A percentile compares a stretch with the other conserved stretches of the same genome.
These are phyloP conservation scores for Habrosyne pyritoides DNA, from an alignment of 2,888 invertebrate species.

Conservation along the genomic window DNA sequence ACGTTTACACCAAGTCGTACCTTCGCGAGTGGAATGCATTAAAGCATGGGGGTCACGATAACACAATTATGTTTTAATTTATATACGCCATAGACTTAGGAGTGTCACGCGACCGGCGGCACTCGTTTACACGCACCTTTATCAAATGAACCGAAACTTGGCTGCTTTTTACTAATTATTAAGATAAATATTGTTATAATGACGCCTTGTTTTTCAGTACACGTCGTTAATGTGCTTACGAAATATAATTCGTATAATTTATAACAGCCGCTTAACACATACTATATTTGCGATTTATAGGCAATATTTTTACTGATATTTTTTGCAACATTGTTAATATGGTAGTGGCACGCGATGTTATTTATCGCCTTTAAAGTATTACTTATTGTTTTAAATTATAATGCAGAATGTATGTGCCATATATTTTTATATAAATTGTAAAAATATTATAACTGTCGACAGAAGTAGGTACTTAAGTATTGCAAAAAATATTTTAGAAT, in stretches of 20 bases:
- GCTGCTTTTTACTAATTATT: conserved; percentile 80
- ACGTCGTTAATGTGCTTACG: conserved; percentile 62
- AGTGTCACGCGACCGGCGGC: conserved; percentile 62
- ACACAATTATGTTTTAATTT: conserved; percentile 83
- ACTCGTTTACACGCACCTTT: conserved; percentile 73
- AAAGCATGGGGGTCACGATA: conserved; percentile 80
- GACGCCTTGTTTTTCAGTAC: conserved; percentile 69
- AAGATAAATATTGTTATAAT: conserved; percentile 80
- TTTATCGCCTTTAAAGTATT: conserved; percentile 6
- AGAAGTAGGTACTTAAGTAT: neutral
- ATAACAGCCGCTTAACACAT: conserved; percentile 47
- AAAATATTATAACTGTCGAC: neutral
- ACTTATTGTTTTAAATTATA: neutral
- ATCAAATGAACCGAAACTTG: conserved; percentile 72
- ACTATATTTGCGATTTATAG: conserved; percentile 41
- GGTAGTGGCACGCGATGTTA: conserved; percentile 5
- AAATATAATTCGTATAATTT: conserved; percentile 54
- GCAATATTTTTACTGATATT: conserved; percentile 23
- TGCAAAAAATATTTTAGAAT: no score
- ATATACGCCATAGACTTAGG: conserved; percentile 67
- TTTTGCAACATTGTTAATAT: conserved; percentile 13
- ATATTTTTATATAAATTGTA: neutral
- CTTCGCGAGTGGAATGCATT: conserved; percentile 61
- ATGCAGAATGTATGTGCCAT: neutral
- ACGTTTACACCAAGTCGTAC: conserved; percentile 50